A percentile compares a stretch with the other conserved stretches of the same genome.
phyloP scores from a whole-genome alignment of 53 echinoderm and acorn worm species.

The Luidia sarsii region DNA sequence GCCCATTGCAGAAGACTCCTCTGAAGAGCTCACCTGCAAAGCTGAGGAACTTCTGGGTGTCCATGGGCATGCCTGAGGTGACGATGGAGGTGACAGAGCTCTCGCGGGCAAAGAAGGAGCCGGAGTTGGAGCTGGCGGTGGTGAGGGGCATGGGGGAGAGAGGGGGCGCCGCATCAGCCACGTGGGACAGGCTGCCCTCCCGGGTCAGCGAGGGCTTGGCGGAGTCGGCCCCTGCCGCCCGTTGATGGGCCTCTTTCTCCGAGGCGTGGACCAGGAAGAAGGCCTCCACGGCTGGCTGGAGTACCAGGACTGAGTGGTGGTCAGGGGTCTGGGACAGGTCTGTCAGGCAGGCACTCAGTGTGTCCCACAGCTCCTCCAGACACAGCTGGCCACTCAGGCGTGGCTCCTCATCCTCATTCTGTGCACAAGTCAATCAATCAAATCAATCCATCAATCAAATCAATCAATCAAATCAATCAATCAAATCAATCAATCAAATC shows the following conservation, averaged over 20 bases:
- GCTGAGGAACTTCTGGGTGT: constrained; percentile 91
- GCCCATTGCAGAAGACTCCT: no score
- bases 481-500: no score
- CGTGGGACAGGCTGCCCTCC: constrained; percentile 57
- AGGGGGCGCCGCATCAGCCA: constrained; percentile 35
- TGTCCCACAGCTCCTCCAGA: constrained; percentile 89
- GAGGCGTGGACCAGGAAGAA: constrained; percentile 98
- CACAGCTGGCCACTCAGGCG: constrained; percentile 80
- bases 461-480: no score
- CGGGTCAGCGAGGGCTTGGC: constrained; percentile 43
- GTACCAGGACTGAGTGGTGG: constrained; percentile 93
- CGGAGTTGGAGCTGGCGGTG: constrained; percentile 41
- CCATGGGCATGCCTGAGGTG: constrained; percentile 83
- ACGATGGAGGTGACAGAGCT: constrained; percentile 93
- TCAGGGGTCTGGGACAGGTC: constrained; percentile 90
- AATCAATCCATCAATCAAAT: no score
- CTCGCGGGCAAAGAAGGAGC: constrained; percentile 87
- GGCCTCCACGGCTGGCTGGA: constrained; percentile 96
- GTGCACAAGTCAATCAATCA: constrained; percentile 5
- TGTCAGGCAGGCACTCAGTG: constrained; percentile 87
- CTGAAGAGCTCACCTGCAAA: constrained; percentile 98
- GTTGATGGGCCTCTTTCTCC: constrained; percentile 47
- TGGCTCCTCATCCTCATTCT: constrained; percentile 66
- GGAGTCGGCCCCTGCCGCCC: not conserved
- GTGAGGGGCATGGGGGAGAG: constrained; percentile 66